Evolutionary conservation across 2,888 invertebrate genomes (phyloP).

Genomic region (Balanococcus diminutus): DNA sequence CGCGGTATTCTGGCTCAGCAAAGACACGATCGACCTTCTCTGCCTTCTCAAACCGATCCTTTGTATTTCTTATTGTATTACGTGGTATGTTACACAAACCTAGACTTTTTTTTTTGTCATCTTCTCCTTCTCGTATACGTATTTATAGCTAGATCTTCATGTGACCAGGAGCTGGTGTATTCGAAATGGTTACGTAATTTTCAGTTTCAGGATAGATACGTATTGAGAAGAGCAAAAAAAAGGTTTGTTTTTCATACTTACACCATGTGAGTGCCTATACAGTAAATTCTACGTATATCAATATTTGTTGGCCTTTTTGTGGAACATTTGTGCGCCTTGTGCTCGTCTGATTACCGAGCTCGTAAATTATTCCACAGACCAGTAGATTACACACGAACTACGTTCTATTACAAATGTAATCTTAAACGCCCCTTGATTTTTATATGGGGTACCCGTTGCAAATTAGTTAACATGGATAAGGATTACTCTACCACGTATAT

Average conservation of each 20-base stretch:
- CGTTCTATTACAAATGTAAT: not conserved
- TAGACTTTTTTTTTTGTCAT: not conserved
- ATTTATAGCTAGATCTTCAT: not conserved
- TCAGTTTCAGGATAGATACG: too few relatives aligned
- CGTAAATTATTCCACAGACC: conserved; percentile 4
- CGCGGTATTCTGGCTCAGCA: not conserved
- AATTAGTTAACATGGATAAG: not conserved
- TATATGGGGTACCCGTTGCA: not conserved
- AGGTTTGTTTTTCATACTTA: not conserved
- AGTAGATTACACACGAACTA: not conserved
- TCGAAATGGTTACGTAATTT: not conserved
- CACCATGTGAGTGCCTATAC: not conserved
- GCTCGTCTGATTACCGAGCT: conserved; percentile 3
- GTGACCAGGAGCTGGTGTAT: not conserved
- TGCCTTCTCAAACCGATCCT: not conserved
- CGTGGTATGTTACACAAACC: not conserved
- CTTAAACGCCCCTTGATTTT: conserved; percentile 8
- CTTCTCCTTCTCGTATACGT: not conserved
- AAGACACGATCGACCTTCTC: not conserved
- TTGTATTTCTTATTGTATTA: not conserved
- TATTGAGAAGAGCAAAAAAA: not conserved
- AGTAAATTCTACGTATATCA: not conserved
- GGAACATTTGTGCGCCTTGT: not conserved
- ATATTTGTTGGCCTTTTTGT: not conserved
- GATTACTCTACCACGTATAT: not conserved